Percentiles rank a stretch among this genome's conserved stretches.
Evolutionary conservation across 2,113 vertebrate genomes (phyloP).

Genomic region (Stegastes partitus): DNA sequence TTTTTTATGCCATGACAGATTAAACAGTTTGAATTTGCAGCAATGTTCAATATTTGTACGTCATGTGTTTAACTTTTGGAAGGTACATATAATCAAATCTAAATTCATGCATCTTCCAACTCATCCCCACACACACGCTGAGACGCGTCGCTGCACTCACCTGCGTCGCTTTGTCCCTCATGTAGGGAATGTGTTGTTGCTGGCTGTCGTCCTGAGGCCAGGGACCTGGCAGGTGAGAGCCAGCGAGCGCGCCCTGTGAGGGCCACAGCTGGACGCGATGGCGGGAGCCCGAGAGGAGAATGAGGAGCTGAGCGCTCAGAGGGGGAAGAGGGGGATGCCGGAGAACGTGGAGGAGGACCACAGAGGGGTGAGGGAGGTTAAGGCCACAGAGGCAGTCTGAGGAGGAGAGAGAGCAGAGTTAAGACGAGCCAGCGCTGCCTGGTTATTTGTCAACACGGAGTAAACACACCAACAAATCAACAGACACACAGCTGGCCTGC

Average conservation of each 20-base stretch:
- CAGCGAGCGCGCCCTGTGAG: conserved; percentile 92
- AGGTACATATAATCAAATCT: too few species aligned
- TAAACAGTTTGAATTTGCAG: too few species aligned
- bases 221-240: conserved; percentile 94
- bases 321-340: not conserved
- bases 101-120: too few species aligned
- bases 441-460: conserved; percentile 41
- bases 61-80: too few species aligned
- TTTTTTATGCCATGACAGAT: too few species aligned
- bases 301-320: conserved; percentile 39
- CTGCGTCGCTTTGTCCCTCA: conserved; percentile 98
- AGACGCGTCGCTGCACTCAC: conserved; percentile 76
- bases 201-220: conserved; percentile 96
- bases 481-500: conserved; percentile 59
- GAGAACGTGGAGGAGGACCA: conserved; percentile 25
- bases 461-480: conserved; percentile 63
- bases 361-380: conserved; percentile 49
- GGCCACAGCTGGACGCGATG: conserved; percentile 88
- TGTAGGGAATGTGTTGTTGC: conserved; percentile 90
- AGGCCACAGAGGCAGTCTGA: conserved; percentile 70
- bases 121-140: not conserved
- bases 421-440: not conserved
- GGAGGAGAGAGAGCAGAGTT: conserved; percentile 4
- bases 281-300: conserved; percentile 80
- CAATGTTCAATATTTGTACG: too few species aligned